Percentiles rank a stretch among this genome's conserved stretches.
These are phyloP conservation scores for Poecilia gillii DNA, from an alignment of 2,797 vertebrate species.

Conservation along the genomic window DNA sequence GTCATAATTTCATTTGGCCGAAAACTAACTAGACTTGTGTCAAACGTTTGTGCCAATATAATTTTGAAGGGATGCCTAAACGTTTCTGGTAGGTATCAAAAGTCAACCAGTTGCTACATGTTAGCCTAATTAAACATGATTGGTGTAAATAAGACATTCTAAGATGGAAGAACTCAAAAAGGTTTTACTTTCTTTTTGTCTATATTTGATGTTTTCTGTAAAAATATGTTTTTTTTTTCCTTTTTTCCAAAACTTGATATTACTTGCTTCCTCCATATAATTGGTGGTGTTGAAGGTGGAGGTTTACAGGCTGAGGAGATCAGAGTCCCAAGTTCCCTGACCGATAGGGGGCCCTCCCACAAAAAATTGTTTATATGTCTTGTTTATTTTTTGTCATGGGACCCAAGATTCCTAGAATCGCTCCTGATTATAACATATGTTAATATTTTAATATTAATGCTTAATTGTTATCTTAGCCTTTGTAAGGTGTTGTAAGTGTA, in stretches of 20 bases:
- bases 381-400: too few relatives aligned
- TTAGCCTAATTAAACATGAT: neutral
- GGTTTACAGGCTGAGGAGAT: too few relatives aligned
- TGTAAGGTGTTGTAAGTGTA: too few relatives aligned
- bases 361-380: too few relatives aligned
- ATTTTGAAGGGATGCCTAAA: neutral
- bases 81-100: neutral
- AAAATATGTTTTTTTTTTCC: neutral
- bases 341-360: too few relatives aligned
- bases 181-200: neutral
- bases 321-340: too few relatives aligned
- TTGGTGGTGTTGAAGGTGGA: too few relatives aligned
- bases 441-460: too few relatives aligned
- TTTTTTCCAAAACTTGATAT: neutral
- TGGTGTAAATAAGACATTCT: neutral
- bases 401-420: too few relatives aligned
- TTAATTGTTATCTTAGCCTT: too few relatives aligned
- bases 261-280: neutral
- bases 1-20: slow-evolving; percentile 47
- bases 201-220: neutral
- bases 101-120: neutral
- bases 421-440: too few relatives aligned
- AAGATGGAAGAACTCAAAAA: neutral
- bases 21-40: slow-evolving; percentile 7
- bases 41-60: too few relatives aligned